phyloP scores from a whole-genome alignment of 2,888 invertebrate genomes.

The Pelosia muscerda region DNA sequence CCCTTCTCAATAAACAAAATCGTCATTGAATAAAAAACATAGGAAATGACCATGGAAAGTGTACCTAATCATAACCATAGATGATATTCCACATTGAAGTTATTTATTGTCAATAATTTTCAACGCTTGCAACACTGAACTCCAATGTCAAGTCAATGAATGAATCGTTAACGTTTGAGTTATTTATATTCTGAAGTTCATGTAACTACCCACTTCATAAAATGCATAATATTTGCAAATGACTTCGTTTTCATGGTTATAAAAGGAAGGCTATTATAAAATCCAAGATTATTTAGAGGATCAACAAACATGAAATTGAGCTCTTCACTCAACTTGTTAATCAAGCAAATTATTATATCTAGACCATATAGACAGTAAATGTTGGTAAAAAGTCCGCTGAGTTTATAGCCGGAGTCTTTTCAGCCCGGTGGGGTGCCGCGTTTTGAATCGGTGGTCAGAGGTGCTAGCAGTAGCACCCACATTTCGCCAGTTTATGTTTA shows the following conservation, averaged over 20 bases:
- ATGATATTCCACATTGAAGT: neutral
- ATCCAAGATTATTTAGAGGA: no score
- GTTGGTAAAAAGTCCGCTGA: no score
- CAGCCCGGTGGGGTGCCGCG: no score
- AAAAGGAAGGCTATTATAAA: no score
- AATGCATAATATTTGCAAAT: neutral
- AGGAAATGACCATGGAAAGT: conserved; percentile 1
- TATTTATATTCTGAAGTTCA: neutral
- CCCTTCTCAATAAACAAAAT: neutral
- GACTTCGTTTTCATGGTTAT: neutral
- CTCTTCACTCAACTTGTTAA: no score
- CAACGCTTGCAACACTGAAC: neutral
- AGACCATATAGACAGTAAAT: no score
- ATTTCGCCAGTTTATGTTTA: no score
- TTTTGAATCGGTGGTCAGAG: no score
- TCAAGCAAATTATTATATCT: no score
- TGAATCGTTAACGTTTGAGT: neutral
- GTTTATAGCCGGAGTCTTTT: no score
- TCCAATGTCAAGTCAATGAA: conserved; percentile 5
- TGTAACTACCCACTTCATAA: neutral
- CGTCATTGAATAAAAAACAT: neutral
- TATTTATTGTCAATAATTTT: conserved; percentile 6
- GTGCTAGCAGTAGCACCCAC: no score
- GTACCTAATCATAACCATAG: neutral
- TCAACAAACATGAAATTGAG: no score